These are phyloP conservation scores for Lucilia cuprina DNA, from an alignment of 1,140 invertebrate species.

Conservation along the genomic window DNA sequence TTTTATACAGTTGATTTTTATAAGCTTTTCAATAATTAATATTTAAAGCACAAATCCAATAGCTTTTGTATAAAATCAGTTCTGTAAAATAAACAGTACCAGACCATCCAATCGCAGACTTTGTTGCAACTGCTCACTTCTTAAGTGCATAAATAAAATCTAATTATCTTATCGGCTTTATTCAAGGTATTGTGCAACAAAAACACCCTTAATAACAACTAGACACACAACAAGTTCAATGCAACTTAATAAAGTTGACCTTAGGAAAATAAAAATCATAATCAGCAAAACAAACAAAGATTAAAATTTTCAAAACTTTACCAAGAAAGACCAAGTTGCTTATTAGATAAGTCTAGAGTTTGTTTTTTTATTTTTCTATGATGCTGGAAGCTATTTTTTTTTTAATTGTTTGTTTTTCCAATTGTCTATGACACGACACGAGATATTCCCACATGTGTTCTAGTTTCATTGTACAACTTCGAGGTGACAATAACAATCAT, in stretches of 20 bases:
- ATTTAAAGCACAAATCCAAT: too few species aligned
- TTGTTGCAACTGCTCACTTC: too few species aligned
- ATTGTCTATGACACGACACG: neutral
- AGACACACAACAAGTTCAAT: conserved; percentile 38
- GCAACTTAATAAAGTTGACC: conserved; percentile 42
- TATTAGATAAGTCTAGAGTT: neutral
- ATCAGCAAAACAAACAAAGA: neutral
- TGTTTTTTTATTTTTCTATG: too few species aligned
- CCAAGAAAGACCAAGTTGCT: neutral
- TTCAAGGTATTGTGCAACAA: conserved; percentile 29
- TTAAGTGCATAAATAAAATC: too few species aligned
- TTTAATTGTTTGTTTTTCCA: neutral
- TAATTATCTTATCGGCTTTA: too few species aligned
- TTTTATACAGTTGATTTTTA: too few species aligned
- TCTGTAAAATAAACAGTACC: too few species aligned
- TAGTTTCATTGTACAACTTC: conserved; percentile 36
- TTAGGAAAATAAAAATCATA: conserved; percentile 19
- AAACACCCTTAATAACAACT: neutral
- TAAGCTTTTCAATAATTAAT: too few species aligned
- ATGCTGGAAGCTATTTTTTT: conserved; percentile 4
- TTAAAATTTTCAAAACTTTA: neutral
- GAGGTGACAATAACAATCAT: conserved; percentile 31
- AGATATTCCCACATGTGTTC: conserved; percentile 40
- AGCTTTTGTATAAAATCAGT: too few species aligned
- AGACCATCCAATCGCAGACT: too few species aligned